Base-by-base conservation (phyloP, 2,888 invertebrate genomes). In the Mallateleia sp. region DNA sequence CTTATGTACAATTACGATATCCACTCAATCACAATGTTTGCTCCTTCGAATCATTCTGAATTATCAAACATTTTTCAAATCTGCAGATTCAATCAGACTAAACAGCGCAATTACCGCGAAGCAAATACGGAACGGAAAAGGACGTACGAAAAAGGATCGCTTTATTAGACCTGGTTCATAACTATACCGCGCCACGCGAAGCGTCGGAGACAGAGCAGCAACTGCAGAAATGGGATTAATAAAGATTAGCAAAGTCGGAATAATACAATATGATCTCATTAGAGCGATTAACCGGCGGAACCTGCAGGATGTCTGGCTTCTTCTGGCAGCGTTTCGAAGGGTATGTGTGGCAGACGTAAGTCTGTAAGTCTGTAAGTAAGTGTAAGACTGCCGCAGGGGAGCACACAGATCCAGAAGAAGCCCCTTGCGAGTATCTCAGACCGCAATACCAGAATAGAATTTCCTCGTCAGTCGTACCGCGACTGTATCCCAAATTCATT, bases 211-310 rank as follows among this genome's bases (percentile, higher is more conserved):
- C 80, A n/a, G 64, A 80, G 64, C 74, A 47, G 89, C 90, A 90
- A 88, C 91, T 82, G 89, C 89, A 89, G 92, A 94, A 94, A 94
- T 91, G 91, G 93, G 94, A 94, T 94, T 94, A 94, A 94, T 94
- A 93, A 94, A 93, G 94, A 94, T 94, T 94, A 94, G 93, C 90
- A 92, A 92, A 94, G 93, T 93, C 91, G 93, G 91, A 94, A 94
- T 94, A 94, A 94, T 94, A 94, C 91, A 94, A 93, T 93, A 94
- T 94, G 94, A 94, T 94, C 94, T 94, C 93, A 92, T 94, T 94
- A 94, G 93, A 92, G 90, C 94, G 94, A 94, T 94, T 94, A 94
- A 94, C 94, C 90, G 91, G 90, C 90, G 91, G 91, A 90, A 91
- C 91, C 92, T 91, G 92, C 92, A 91, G 91, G 92, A 93, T 93